Evolutionary conservation across 2,797 vertebrate species (phyloP).

Genomic region (Sebastes vulpes): DNA sequence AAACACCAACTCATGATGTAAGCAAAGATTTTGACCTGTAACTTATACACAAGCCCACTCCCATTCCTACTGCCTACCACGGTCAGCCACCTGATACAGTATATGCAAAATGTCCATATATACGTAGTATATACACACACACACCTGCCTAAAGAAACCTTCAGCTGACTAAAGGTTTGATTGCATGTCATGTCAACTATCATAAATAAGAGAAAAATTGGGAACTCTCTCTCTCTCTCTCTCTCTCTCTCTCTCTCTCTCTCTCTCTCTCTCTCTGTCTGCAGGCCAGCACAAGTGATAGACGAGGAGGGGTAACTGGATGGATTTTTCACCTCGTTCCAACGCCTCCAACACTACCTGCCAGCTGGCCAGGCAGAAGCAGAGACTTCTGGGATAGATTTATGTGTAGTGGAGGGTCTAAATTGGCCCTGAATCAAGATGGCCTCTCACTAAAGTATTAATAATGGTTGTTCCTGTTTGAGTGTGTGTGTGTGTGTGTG

Average conservation of each 20-base stretch:
- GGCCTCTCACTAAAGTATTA: conserved; percentile 82
- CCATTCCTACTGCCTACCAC: background rate
- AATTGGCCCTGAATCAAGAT: conserved; percentile 84
- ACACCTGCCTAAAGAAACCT: background rate
- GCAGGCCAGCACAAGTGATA: conserved; percentile 9
- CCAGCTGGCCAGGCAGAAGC: conserved; percentile 77
- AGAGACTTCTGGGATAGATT: conserved; percentile 84
- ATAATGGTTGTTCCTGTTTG: conserved; percentile 81
- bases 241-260: background rate
- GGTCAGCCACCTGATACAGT: background rate
- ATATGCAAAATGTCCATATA: background rate
- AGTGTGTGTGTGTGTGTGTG: conserved; percentile 40
- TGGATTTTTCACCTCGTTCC: conserved; percentile 68
- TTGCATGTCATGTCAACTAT: background rate
- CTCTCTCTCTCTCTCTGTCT: background rate
- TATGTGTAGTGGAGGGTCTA: conserved; percentile 78
- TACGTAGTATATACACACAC: background rate
- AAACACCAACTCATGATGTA: background rate
- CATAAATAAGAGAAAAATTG: conserved; percentile 9
- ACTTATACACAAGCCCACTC: background rate
- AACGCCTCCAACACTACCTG: conserved; percentile 40
- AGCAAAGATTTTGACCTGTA: background rate
- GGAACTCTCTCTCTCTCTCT: background rate
- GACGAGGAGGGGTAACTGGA: conserved; percentile 63
- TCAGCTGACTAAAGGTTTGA: background rate